These are phyloP conservation scores for Protonemura montana DNA, from an alignment of 2,888 invertebrate species.

Conservation along the genomic window DNA sequence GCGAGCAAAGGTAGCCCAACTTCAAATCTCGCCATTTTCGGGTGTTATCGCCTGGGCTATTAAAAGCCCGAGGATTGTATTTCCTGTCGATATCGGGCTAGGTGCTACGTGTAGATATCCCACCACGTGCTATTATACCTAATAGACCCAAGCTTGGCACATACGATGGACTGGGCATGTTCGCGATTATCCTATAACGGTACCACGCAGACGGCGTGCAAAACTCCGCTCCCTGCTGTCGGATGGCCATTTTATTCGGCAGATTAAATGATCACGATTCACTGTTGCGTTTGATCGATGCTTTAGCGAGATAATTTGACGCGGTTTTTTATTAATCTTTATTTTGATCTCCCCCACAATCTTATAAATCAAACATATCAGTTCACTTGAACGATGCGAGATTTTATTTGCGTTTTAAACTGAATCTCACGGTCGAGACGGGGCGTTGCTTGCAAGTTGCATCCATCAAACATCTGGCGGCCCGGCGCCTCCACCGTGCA, in stretches of 20 bases:
- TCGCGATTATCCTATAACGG: background rate
- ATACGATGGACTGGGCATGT: background rate
- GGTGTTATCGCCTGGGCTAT: background rate
- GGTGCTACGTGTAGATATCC: background rate
- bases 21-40: background rate
- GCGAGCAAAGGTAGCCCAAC: background rate
- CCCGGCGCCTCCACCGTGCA: too few relatives aligned
- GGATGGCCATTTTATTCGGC: background rate
- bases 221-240: background rate
- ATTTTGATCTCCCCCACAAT: background rate
- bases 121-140: background rate
- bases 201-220: background rate
- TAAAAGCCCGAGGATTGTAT: background rate
- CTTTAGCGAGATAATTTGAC: background rate
- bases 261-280: slow-evolving; percentile 4
- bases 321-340: background rate
- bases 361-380: background rate
- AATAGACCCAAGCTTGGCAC: background rate
- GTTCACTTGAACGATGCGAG: background rate
- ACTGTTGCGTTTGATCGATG: background rate
- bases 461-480: too few relatives aligned
- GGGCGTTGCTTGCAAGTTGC: too few relatives aligned
- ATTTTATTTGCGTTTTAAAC: background rate
- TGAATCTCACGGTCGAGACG: background rate
- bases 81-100: background rate